A percentile compares a stretch with the other conserved stretches of the same genome.
These are phyloP conservation scores for Apodemus sylvaticus DNA, from an alignment of 2,113 vertebrate species.

Conservation along the genomic window DNA sequence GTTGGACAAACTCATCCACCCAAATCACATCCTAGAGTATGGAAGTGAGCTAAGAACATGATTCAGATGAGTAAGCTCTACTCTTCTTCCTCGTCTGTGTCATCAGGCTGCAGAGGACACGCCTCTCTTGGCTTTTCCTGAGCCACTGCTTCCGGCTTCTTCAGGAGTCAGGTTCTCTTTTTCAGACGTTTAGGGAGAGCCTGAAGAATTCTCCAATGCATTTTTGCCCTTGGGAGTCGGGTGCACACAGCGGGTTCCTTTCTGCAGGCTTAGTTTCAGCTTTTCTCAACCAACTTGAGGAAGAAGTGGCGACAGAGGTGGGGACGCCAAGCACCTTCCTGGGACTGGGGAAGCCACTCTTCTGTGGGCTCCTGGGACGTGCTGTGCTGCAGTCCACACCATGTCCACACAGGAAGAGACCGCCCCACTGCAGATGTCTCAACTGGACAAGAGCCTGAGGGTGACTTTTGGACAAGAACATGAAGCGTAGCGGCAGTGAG, in stretches of 20 bases:
- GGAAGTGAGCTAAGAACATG: neutral
- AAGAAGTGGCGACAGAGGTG: conserved; percentile 75
- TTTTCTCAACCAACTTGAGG: conserved; percentile 80
- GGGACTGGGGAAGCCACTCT: conserved; percentile 90
- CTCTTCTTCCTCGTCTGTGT: conserved; percentile 73
- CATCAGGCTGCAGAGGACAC: conserved; percentile 64
- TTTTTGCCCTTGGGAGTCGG: conserved; percentile 93
- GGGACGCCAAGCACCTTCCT: conserved; percentile 89
- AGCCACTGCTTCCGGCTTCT: conserved; percentile 88
- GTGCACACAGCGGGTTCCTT: conserved; percentile 89
- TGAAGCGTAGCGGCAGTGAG: neutral
- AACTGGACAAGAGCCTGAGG: neutral
- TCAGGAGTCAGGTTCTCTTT: conserved; percentile 88
- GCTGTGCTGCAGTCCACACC: conserved; percentile 83
- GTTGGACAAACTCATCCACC: conserved; percentile 48
- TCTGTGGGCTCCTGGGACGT: conserved; percentile 72
- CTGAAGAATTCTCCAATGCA: conserved; percentile 93
- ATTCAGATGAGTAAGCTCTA: conserved; percentile 46
- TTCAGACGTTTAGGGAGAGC: conserved; percentile 84
- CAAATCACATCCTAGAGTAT: conserved; percentile 57
- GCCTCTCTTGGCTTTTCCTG: conserved; percentile 86
- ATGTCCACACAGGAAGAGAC: conserved; percentile 44
- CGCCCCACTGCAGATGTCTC: neutral
- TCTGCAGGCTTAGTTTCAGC: conserved; percentile 88
- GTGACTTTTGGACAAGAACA: neutral